A percentile compares a stretch with the other conserved stretches of the same genome.
phyloP scores from a whole-genome alignment of 2,888 invertebrate species.

The Dermolepida albohirtum region DNA sequence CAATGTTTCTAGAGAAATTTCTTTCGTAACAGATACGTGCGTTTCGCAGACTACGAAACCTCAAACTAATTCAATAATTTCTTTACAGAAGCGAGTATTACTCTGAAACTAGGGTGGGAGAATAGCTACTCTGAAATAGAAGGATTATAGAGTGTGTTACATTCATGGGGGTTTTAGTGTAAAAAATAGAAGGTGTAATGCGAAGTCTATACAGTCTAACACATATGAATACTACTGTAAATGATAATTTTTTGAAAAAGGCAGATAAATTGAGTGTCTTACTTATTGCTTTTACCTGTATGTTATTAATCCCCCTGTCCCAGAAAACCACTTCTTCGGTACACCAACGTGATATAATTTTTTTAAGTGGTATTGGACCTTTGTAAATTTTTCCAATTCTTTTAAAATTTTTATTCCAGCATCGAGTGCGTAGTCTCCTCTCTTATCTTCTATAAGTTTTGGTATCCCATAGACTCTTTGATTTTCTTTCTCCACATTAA shows the following conservation, averaged over 20 bases:
- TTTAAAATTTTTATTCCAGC: conserved; percentile 65
- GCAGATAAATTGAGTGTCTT: neutral
- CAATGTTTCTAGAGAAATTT: too few species aligned
- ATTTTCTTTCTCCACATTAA: conserved; percentile 4
- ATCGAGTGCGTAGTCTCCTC: conserved; percentile 63
- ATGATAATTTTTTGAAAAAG: neutral
- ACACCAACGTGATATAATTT: conserved; percentile 86
- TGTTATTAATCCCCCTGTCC: conserved; percentile 87
- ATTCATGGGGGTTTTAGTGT: too few species aligned
- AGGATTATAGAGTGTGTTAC: too few species aligned
- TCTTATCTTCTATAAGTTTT: conserved; percentile 52
- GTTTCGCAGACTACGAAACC: too few species aligned
- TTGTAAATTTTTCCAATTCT: conserved; percentile 71
- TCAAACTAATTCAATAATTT: neutral
- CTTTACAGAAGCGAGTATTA: neutral
- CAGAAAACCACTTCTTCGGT: conserved; percentile 81
- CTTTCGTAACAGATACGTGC: too few species aligned
- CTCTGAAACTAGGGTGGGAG: too few species aligned
- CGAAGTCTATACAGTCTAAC: too few species aligned
- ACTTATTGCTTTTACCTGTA: conserved; percentile 18
- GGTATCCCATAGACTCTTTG: conserved; percentile 57
- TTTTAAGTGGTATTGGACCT: conserved; percentile 64
- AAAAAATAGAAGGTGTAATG: too few species aligned
- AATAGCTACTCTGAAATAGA: too few species aligned
- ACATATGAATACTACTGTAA: too few species aligned